phyloP scores from a whole-genome alignment of 2,888 invertebrate genomes.

The Rhagium mordax region DNA sequence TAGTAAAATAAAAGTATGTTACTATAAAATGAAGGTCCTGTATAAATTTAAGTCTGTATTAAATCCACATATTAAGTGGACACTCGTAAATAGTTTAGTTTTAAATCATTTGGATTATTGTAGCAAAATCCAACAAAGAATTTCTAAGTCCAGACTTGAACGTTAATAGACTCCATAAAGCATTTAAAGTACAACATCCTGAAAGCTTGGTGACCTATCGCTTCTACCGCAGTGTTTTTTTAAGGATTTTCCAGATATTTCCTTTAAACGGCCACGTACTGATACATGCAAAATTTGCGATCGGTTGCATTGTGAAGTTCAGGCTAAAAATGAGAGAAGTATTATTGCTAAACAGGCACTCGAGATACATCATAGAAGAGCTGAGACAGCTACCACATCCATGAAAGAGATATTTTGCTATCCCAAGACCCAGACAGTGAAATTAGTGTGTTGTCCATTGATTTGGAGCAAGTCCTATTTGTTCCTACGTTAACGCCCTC shows the following conservation, averaged over 20 bases:
- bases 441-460: too few species aligned
- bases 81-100: too few species aligned
- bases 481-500: too few species aligned
- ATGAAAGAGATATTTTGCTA: too few species aligned
- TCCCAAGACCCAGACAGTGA: too few species aligned
- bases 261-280: neutral
- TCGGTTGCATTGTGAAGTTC: neutral
- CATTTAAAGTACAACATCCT: neutral
- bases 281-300: neutral
- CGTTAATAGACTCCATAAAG: neutral
- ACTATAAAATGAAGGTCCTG: too few species aligned
- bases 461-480: too few species aligned
- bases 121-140: neutral
- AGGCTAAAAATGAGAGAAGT: neutral
- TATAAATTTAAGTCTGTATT: too few species aligned
- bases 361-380: neutral
- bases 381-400: neutral
- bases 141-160: neutral
- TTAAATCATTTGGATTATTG: too few species aligned
- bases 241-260: neutral
- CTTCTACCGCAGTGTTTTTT: neutral
- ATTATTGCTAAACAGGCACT: neutral
- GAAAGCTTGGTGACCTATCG: neutral
- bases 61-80: too few species aligned
- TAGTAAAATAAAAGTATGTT: too few species aligned